Base-by-base conservation (phyloP, 2,113 vertebrate species). In the Salvator merianae region DNA sequence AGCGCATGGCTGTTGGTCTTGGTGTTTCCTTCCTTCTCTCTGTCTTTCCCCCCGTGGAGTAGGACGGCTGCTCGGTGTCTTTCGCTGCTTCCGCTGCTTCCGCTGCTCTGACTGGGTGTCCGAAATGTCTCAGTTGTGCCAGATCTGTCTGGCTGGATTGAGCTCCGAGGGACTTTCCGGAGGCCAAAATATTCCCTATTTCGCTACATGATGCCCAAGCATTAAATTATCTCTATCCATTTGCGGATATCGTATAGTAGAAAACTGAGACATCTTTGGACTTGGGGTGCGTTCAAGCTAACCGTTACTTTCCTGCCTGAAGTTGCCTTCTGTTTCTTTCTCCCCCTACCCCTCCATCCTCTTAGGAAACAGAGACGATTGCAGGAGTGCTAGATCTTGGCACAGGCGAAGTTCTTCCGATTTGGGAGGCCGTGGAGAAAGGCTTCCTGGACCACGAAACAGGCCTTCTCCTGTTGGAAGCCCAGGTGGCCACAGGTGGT, bases 401-500 rank as follows among this genome's bases (percentile, higher is more conserved):
- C 93, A 98, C 97, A 0, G 96, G 98, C 96, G 98, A 99, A 95
- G 98, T 97, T 77, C 97, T 98, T 93, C 96, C 98, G 75, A 94
- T 99, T 80, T 98, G 97, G 93, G 96, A 88, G 93, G 98, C 99
- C 77, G 97, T 98, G 92, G 97, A 97, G 88, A 97, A 94, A 84
- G 99, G 98, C 87, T 97, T 99, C 0, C 97, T 99, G 93, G 98
- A 99, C 94, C 98, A 98, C 93, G 98, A 99, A 88, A 98, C 98
- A 8, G 97, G 98, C 91, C 93, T 92, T 1, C 88, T 91, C 1
- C 97, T 99, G 47, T 89, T 99, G 93, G 97, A 99, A 95, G 96
- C 96, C 43, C 99, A 99, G 94, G 94, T 99, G 88, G 90, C 98
- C 91, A 93, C 94, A 71, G 97, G 97, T 85, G 97, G 96, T 82